phyloP scores from a whole-genome alignment of 2,797 vertebrate species.

The Schizothorax lantsangensis region DNA sequence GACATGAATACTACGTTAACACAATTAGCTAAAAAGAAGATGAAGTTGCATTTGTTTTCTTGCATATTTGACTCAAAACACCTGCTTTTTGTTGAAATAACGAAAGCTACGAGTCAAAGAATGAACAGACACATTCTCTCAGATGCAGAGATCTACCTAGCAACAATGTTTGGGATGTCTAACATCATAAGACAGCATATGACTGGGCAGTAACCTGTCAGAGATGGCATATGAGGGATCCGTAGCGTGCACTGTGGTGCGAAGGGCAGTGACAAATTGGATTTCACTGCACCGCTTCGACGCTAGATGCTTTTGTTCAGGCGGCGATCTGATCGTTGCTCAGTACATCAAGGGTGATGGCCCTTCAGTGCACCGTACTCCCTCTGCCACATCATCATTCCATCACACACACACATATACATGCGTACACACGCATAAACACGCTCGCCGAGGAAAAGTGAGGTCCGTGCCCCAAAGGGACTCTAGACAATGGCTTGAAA shows the following conservation, averaged over 20 bases:
- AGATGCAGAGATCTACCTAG: constrained; percentile 48
- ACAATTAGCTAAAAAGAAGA: constrained; percentile 5
- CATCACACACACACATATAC: constrained; percentile 61
- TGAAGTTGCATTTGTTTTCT: background rate
- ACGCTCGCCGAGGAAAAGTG: constrained; percentile 43
- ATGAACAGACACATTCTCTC: background rate
- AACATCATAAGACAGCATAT: constrained; percentile 46
- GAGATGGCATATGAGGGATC: constrained; percentile 28
- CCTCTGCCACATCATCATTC: constrained; percentile 52
- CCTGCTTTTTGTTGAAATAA: background rate
- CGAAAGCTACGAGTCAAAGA: background rate
- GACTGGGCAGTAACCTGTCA: constrained; percentile 51
- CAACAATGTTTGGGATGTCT: constrained; percentile 53
- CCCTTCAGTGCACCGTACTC: constrained; percentile 61
- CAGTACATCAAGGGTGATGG: constrained; percentile 77
- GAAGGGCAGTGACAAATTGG: constrained; percentile 16
- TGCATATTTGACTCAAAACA: background rate
- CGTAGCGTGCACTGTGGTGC: constrained; percentile 1
- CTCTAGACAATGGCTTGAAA: constrained; percentile 74
- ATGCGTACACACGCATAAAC: constrained; percentile 48
- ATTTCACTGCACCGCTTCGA: background rate
- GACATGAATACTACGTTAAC: background rate
- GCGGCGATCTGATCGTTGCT: constrained; percentile 77
- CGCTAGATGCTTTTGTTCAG: constrained; percentile 76
- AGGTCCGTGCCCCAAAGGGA: constrained; percentile 64